Conservation (phyloP, 2,888 invertebrate species). For the Rugalucina vietnamica region DNA sequence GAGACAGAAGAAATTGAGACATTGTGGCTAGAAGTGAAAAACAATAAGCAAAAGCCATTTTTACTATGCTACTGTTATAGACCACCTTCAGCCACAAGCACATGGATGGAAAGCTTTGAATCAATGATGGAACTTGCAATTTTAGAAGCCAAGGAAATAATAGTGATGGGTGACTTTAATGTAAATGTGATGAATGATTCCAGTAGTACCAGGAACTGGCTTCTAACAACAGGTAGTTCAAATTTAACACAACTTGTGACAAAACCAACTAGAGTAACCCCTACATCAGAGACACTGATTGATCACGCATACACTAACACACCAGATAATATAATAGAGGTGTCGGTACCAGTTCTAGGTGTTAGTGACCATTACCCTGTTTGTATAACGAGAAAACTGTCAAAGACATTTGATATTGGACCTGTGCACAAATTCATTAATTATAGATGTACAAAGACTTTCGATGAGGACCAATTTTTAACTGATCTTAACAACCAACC, state of each 20-base stretch:
- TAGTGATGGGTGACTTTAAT: too few species aligned
- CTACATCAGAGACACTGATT: neutral
- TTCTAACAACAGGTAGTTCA: neutral
- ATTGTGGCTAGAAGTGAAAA: slow-evolving; percentile 16
- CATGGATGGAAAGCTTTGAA: too few species aligned
- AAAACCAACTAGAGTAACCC: neutral
- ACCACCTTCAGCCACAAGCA: neutral
- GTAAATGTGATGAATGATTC: neutral
- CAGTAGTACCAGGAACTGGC: neutral
- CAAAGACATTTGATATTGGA: neutral
- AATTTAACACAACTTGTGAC: neutral
- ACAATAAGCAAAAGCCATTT: slow-evolving; percentile 3
- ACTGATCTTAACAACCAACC: neutral
- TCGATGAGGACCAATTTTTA: neutral
- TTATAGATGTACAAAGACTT: neutral
- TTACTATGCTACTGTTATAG: neutral
- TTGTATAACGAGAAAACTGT: neutral
- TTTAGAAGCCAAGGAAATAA: too few species aligned
- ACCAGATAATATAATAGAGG: too few species aligned
- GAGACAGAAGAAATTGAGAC: neutral
- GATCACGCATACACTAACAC: neutral
- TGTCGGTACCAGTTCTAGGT: too few species aligned
- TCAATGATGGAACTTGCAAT: too few species aligned
- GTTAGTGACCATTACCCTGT: too few species aligned
- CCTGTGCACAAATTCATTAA: too few species aligned